Conservation (phyloP, 2,113 vertebrate species). For the Mungos mungo region DNA sequence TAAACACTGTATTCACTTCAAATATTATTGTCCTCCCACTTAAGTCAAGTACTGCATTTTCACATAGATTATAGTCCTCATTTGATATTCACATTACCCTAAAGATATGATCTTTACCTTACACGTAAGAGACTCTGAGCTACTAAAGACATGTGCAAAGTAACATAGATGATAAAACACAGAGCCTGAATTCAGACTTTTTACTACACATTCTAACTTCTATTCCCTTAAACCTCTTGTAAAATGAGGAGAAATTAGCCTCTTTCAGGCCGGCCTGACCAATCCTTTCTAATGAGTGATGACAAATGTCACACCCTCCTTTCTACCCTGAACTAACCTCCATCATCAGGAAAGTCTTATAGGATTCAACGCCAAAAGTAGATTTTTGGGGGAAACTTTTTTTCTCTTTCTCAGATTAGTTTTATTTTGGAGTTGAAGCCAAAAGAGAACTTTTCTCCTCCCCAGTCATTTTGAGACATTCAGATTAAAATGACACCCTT, state of each 20-base stretch:
- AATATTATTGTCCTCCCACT: neutral
- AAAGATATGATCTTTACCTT: neutral
- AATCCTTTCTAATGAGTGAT: neutral
- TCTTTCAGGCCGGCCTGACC: neutral
- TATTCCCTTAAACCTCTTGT: neutral
- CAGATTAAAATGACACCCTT: constrained; percentile 67
- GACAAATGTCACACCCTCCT: neutral
- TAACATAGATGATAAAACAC: neutral
- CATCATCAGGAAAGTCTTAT: neutral
- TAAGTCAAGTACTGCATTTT: neutral
- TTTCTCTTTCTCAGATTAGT: neutral
- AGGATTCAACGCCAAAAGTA: neutral
- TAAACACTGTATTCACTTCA: neutral
- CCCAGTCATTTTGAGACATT: constrained; percentile 56
- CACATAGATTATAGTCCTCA: neutral
- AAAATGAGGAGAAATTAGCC: neutral
- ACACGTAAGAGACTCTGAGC: neutral
- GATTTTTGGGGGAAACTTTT: neutral
- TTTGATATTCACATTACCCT: neutral
- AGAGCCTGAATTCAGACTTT: neutral
- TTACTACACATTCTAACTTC: neutral
- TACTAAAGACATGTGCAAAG: neutral
- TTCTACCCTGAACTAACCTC: neutral
- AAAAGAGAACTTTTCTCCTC: constrained; percentile 41
- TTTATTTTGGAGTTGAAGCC: constrained; percentile 62